Percentiles rank a stretch among this genome's conserved stretches.
These are phyloP conservation scores for Trichonephila clavipes DNA, from an alignment of 1,140 invertebrate genomes.

Conservation along the genomic window DNA sequence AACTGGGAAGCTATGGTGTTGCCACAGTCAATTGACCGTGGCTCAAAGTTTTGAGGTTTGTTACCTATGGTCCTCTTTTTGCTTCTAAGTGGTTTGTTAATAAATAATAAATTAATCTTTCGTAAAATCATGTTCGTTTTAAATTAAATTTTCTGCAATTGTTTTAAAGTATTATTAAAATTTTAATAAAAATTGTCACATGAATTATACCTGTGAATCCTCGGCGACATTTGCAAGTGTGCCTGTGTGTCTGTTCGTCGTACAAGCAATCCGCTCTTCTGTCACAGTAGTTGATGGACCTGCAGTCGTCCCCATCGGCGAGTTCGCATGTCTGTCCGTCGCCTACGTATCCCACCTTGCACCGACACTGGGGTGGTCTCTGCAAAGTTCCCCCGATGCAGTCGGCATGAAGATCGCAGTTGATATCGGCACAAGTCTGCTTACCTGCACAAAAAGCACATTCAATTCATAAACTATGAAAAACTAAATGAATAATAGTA, in stretches of 20 bases:
- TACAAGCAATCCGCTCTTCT: constrained; percentile 90
- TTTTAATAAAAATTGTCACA: no score
- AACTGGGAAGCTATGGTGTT: no score
- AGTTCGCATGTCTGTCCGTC: constrained; percentile 78
- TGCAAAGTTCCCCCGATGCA: constrained; percentile 77
- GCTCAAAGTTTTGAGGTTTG: no score
- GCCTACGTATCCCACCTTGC: constrained; percentile 80
- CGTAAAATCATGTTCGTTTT: no score
- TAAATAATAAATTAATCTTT: no score
- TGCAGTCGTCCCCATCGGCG: constrained; percentile 74
- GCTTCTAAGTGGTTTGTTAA: no score
- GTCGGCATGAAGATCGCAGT: constrained; percentile 83
- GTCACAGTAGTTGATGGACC: constrained; percentile 85
- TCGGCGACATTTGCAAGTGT: constrained; percentile 89
- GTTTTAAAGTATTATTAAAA: no score
- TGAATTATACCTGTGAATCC: constrained; percentile 87
- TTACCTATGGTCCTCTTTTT: no score
- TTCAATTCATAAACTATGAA: background rate
- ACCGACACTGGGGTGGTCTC: constrained; percentile 77
- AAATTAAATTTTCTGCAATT: no score
- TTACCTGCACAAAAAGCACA: constrained; percentile 79
- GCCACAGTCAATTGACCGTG: no score
- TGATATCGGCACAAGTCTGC: constrained; percentile 82
- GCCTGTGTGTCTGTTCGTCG: constrained; percentile 83
- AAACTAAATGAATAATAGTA: no score